Percentiles rank a stretch among this genome's conserved stretches.
Conservation (phyloP, 2,113 vertebrate genomes). For the Elephas maximus region DNA sequence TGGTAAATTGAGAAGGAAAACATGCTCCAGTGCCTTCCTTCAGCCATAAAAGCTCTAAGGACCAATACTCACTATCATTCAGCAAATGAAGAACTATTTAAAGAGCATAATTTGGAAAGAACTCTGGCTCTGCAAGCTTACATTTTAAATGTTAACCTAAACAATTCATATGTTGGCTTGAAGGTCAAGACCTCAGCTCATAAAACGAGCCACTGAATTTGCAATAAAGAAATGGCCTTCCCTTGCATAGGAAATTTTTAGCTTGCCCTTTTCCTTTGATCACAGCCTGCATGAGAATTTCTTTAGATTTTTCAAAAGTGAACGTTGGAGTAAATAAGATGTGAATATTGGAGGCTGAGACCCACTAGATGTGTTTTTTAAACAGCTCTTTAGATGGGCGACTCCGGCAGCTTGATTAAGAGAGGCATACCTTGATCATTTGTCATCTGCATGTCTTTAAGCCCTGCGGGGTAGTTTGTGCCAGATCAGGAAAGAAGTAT, state of each 20-base stretch:
- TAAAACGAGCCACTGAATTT: constrained; percentile 54
- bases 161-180: not conserved
- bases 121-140: not conserved
- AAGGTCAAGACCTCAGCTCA: constrained; percentile 49
- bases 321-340: constrained; percentile 85
- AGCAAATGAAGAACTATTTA: constrained; percentile 6
- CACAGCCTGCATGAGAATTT: constrained; percentile 70
- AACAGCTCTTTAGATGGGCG: constrained; percentile 84
- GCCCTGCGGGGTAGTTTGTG: constrained; percentile 86
- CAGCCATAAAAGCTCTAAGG: not conserved
- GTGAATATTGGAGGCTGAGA: constrained; percentile 83
- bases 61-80: not conserved
- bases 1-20: not conserved
- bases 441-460: constrained; percentile 86
- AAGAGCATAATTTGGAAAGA: not conserved
- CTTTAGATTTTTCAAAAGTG: constrained; percentile 82
- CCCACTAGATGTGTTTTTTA: constrained; percentile 86
- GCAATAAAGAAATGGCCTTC: constrained; percentile 38
- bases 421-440: constrained; percentile 83
- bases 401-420: constrained; percentile 83
- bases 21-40: not conserved
- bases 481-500: constrained; percentile 85
- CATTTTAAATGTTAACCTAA: constrained; percentile 41
- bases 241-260: not conserved
- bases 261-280: constrained; percentile 19